Percentiles rank a stretch among this genome's conserved stretches.
phyloP scores from a whole-genome alignment of 1,140 invertebrate genomes.

The Drosophila bocki region DNA sequence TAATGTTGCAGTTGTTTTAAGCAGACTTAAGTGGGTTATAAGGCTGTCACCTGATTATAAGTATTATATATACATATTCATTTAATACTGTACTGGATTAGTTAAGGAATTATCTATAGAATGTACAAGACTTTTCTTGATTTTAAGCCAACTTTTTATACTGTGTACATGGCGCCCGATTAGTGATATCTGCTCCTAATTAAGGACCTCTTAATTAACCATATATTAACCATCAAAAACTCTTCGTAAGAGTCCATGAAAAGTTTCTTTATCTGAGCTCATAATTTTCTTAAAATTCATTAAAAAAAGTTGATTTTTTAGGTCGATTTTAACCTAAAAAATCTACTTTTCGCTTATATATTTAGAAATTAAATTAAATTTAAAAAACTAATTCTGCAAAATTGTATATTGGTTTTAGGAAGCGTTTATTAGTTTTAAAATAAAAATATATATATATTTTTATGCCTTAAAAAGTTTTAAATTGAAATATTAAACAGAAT shows the following conservation, averaged over 20 bases:
- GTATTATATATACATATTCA: background rate
- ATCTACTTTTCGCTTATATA: no score
- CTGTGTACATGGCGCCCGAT: background rate
- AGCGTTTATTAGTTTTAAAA: no score
- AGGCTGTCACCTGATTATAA: background rate
- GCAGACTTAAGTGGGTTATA: background rate
- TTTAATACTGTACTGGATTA: background rate
- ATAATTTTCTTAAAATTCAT: no score
- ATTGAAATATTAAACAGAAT: conserved; percentile 15
- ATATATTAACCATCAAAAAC: background rate
- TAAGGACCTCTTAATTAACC: background rate
- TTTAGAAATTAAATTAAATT: no score
- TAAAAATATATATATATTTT: no score
- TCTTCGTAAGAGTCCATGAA: no score
- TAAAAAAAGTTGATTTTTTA: no score
- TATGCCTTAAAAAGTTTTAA: conserved; percentile 10
- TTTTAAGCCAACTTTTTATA: background rate
- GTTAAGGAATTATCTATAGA: background rate
- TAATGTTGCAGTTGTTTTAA: conserved; percentile 24
- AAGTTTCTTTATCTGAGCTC: no score
- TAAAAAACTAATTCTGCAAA: no score
- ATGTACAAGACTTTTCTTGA: no score
- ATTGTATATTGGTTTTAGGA: no score
- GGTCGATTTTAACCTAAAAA: no score
- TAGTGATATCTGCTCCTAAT: background rate